Conservation (phyloP, 2,797 vertebrate genomes). For the Argentina silus region DNA sequence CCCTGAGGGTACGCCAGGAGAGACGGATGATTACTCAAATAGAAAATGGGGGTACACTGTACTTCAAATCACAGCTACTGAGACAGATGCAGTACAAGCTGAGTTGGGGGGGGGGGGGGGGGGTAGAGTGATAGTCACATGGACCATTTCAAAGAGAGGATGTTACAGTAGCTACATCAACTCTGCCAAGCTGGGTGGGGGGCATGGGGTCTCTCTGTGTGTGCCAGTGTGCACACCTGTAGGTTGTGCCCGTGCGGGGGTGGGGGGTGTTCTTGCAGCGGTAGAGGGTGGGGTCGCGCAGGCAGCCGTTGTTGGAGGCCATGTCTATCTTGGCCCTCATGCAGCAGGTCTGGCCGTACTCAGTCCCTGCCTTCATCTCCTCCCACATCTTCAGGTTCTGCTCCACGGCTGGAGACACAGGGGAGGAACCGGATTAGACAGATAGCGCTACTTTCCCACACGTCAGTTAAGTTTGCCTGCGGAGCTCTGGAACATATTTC, state of each 20-base stretch:
- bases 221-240: too few species aligned
- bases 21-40: not conserved
- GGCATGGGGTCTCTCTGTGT: constrained; percentile 39
- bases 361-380: constrained; percentile 94
- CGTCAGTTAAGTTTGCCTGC: not conserved
- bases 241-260: constrained; percentile 88
- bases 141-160: too few species aligned
- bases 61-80: too few species aligned
- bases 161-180: too few species aligned
- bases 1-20: constrained; percentile 63
- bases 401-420: constrained; percentile 82
- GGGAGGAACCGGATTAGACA: too few species aligned
- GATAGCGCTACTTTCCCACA: too few species aligned
- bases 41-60: not conserved
- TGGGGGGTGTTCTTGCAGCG: constrained; percentile 94
- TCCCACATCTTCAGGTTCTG: constrained; percentile 96
- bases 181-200: too few species aligned
- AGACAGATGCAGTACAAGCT: too few species aligned
- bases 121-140: too few species aligned
- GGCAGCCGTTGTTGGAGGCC: constrained; percentile 96
- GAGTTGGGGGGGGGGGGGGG: too few species aligned
- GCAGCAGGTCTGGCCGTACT: constrained; percentile 90
- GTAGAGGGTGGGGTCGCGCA: constrained; percentile 96
- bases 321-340: constrained; percentile 98
- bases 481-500: too few species aligned